A percentile compares a stretch with the other conserved stretches of the same genome.
Evolutionary conservation across 2,113 vertebrate genomes (phyloP).

Genomic region (Labrus mixtus): DNA sequence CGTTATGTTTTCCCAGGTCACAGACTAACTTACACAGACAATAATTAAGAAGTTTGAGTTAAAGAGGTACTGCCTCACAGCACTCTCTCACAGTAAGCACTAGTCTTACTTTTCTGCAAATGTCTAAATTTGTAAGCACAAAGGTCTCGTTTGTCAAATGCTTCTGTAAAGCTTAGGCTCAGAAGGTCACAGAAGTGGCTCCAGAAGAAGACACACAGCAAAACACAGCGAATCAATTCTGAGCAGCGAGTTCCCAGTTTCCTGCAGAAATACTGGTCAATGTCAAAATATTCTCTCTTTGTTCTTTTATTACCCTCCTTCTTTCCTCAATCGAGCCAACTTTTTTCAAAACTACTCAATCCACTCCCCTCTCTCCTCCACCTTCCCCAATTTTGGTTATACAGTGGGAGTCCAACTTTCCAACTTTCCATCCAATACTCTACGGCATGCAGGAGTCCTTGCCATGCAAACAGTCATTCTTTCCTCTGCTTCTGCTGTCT

Average conservation of each 20-base stretch:
- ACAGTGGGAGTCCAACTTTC: neutral
- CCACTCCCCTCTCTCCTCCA: neutral
- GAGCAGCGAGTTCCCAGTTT: constrained; percentile 20
- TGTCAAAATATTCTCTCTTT: neutral
- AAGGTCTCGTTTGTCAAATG: neutral
- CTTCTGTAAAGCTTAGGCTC: neutral
- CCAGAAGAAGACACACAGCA: neutral
- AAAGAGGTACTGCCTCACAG: no score
- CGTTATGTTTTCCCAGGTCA: neutral
- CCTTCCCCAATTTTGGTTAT: neutral
- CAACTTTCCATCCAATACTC: neutral
- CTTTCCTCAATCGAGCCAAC: neutral
- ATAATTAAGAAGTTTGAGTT: neutral
- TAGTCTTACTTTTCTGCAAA: neutral
- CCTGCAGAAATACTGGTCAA: neutral
- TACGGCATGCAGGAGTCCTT: neutral
- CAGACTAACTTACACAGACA: neutral
- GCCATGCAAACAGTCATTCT: neutral
- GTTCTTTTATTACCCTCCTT: neutral
- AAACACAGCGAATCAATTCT: constrained; percentile 3
- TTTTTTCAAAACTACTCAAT: neutral
- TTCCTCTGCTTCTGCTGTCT: neutral
- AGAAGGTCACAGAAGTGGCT: neutral
- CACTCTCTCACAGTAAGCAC: neutral
- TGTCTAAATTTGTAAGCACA: neutral